Evolutionary conservation across 2,888 invertebrate genomes (phyloP).

Genomic region (Lasioglossum morio): DNA sequence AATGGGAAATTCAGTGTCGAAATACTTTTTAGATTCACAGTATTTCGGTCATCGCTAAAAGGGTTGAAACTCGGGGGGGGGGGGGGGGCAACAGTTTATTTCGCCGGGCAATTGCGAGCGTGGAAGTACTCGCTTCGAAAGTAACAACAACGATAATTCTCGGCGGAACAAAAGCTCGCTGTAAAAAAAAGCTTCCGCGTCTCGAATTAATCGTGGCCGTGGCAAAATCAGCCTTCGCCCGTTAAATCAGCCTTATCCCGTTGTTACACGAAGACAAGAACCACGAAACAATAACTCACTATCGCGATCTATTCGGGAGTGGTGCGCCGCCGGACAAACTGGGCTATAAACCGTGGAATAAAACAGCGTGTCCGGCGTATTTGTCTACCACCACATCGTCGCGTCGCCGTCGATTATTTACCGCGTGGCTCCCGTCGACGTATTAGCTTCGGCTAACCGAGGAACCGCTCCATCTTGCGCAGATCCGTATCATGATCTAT

Average conservation of each 20-base stretch:
- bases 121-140: neutral
- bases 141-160: neutral
- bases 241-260: neutral
- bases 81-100: neutral
- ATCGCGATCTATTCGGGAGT: neutral
- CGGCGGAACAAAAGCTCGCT: neutral
- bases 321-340: neutral
- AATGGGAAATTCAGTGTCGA: no score
- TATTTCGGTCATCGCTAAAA: no score
- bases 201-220: neutral
- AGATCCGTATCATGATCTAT: conserved; percentile 19
- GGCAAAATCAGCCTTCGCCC: neutral
- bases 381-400: conserved; percentile 13
- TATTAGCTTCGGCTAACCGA: conserved; percentile 4
- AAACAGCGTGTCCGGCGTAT: conserved; percentile 8
- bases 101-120: neutral
- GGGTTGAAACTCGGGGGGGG: neutral
- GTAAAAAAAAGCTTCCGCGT: neutral
- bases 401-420: conserved; percentile 10
- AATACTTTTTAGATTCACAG: no score
- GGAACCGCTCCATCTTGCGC: conserved; percentile 17
- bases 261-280: neutral
- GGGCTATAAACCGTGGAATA: neutral
- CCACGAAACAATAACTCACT: conserved; percentile 1
- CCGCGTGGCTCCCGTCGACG: neutral